Evolutionary conservation across 2,113 vertebrate species (phyloP).

Genomic region (Acinonyx jubatus): DNA sequence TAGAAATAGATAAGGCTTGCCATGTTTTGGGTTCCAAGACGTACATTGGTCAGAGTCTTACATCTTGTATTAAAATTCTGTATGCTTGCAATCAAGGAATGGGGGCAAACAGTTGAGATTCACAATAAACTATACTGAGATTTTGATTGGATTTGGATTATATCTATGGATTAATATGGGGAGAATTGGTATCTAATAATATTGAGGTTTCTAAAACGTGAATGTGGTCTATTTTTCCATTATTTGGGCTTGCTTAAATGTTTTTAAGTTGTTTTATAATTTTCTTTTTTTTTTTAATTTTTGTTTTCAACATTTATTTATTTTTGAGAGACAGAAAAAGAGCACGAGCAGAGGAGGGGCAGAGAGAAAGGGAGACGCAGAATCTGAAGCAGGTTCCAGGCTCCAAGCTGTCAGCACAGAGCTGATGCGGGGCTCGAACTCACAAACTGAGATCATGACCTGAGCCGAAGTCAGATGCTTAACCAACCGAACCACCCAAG

Average conservation of each 20-base stretch:
- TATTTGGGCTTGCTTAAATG: not conserved
- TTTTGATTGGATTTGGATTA: constrained; percentile 17
- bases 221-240: not conserved
- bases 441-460: too few relatives aligned
- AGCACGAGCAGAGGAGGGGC: too few relatives aligned
- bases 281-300: not conserved
- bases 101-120: not conserved
- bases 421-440: too few relatives aligned
- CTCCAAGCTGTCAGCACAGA: too few relatives aligned
- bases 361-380: too few relatives aligned
- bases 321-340: too few relatives aligned
- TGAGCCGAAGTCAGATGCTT: too few relatives aligned
- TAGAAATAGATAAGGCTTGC: not conserved
- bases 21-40: not conserved
- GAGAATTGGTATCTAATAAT: not conserved
- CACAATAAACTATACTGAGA: not conserved
- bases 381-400: too few relatives aligned
- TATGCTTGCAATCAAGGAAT: not conserved
- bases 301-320: too few relatives aligned
- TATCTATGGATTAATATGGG: not conserved
- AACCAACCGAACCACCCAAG: too few relatives aligned
- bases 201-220: not conserved
- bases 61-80: not conserved
- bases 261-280: not conserved
- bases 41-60: not conserved